Conservation (phyloP, 2,888 invertebrate species). For the Rotaria socialis region DNA sequence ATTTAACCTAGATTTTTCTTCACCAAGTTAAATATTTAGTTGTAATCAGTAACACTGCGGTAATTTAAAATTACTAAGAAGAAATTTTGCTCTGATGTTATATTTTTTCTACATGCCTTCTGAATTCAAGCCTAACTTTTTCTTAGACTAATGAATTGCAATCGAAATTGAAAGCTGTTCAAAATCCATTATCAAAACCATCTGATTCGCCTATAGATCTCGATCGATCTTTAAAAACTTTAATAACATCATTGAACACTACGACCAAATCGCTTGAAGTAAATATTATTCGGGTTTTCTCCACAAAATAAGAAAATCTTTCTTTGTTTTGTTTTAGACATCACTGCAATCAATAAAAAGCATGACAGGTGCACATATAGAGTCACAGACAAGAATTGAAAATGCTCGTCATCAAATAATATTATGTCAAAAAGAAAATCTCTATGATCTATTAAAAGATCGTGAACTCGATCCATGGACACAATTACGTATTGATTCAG, state of each 20-base stretch:
- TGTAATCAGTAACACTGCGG: no score
- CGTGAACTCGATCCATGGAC: slow-evolving; percentile 16
- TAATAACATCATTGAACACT: background rate
- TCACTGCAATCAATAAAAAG: background rate
- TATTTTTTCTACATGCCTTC: no score
- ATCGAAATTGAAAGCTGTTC: background rate
- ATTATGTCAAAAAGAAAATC: slow-evolving; percentile 25
- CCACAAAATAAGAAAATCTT: no score
- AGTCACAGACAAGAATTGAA: background rate
- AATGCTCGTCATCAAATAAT: slow-evolving; percentile 18
- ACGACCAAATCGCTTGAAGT: background rate
- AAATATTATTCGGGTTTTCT: background rate
- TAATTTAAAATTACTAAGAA: no score
- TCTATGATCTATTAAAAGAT: background rate
- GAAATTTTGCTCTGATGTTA: no score
- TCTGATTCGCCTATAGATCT: background rate
- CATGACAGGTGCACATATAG: slow-evolving; percentile 13
- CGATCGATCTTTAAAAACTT: background rate
- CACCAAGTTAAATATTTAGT: no score
- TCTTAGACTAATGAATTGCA: background rate
- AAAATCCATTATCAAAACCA: background rate
- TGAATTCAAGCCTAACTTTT: background rate
- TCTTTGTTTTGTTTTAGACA: background rate
- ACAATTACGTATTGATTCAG: background rate
- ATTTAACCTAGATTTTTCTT: no score